Evolutionary conservation across 2,113 vertebrate species (phyloP), one percentile per base, ranked within the genome.

Genomic region (Ivindomyrus marchei): DNA sequence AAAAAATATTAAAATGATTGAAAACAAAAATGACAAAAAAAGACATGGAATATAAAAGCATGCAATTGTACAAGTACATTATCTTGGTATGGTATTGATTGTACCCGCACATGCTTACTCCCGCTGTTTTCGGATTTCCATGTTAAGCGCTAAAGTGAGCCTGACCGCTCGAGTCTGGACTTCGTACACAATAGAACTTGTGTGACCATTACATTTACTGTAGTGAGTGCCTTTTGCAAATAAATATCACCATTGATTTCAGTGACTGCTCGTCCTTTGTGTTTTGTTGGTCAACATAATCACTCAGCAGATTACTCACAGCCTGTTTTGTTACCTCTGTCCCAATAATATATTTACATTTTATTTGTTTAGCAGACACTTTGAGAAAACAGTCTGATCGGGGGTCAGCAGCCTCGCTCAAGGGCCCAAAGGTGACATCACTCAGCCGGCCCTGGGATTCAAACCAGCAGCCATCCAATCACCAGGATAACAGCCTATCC

Each of bases 171-270:
- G 83, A 15, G 9, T 89, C 50, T 93, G 90, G 90, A 93, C 87
- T 87, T 93, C 93, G 91, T 93, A 92, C 91, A 91, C 90, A 92
- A 92, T 91, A 92, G 91, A 90, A 92, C 45, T 93, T 92, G 92
- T 92, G 92, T 92, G 91, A 91, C 88, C 89, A 93, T 92, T 92
- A 93, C 93, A 91, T 94, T 92, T 92, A 93, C 93, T 94, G 94
- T 95, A 94, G 93, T 94, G 94, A 95, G 95, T 95, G 95, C 95
- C 94, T 95, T 96, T 94, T 90, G 91, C 89, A 89, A 95, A 95
- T 95, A 94, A 94, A 95, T 53, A 90, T 90, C 27, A 92, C 91
- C 52, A 92, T 19, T 36, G 77, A 89, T 91, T 90, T 1, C 91
- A 89, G 62, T 52, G 77, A 80, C 66, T 85, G 24, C 46, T 11